These are phyloP conservation scores for Zaprionus davidi DNA, from an alignment of 1,140 invertebrate species.

Conservation along the genomic window DNA sequence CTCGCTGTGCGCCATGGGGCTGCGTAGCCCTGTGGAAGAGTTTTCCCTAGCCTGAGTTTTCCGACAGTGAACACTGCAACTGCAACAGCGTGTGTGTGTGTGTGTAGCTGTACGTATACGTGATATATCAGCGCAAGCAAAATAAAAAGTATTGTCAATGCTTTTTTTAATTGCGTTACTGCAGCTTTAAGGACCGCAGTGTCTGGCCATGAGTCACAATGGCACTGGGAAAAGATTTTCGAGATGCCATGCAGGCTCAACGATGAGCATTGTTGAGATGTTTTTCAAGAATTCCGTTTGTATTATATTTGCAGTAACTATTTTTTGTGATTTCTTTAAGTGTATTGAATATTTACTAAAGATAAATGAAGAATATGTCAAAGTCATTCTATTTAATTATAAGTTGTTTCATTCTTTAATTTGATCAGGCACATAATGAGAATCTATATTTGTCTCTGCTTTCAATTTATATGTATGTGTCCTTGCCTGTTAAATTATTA, in stretches of 20 bases:
- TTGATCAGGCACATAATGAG: constrained; percentile 75
- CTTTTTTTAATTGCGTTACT: constrained; percentile 80
- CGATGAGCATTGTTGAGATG: neutral
- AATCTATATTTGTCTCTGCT: constrained; percentile 69
- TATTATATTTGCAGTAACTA: too few species aligned
- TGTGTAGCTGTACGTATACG: constrained; percentile 27
- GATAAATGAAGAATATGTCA: too few species aligned
- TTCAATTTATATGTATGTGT: constrained; percentile 45
- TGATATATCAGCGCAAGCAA: constrained; percentile 57
- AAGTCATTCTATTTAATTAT: too few species aligned
- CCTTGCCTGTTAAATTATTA: constrained; percentile 73
- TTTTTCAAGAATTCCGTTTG: too few species aligned
- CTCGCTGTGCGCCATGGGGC: neutral
- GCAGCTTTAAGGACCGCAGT: constrained; percentile 70
- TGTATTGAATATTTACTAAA: too few species aligned
- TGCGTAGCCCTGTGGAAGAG: constrained; percentile 2
- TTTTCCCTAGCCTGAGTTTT: constrained; percentile 38
- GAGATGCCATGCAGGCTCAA: constrained; percentile 4
- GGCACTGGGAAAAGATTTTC: constrained; percentile 38
- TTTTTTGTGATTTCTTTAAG: too few species aligned
- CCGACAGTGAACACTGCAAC: constrained; percentile 64
- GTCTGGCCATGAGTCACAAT: constrained; percentile 54
- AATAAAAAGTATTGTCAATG: constrained; percentile 59
- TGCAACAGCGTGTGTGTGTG: constrained; percentile 55
- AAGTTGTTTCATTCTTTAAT: constrained; percentile 41